Base-by-base conservation (phyloP, 2,113 vertebrate species). In the Ceyx melanurus region DNA sequence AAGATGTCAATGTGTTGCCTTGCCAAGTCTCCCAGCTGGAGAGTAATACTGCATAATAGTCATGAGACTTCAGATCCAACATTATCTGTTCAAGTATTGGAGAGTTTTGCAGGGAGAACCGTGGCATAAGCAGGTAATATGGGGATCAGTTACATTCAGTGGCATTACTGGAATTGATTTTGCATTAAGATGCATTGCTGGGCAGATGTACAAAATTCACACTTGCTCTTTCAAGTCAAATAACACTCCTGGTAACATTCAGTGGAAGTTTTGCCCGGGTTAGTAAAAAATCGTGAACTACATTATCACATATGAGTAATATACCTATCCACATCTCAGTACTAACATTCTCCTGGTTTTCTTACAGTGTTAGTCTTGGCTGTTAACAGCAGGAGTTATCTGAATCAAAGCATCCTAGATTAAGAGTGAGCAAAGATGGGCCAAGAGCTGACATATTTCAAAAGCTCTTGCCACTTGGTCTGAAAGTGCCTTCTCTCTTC, bases 1-100 rank as follows among this genome's bases (percentile, higher is more conserved):
- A 92, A 96, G 92, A 91, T 86, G 92, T 92, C 88, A 91, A 13
- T 31, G 70, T 73, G 57, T 88, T 91, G 79, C 61, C 54, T 88
- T 86, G 84, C 92, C 89, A 93, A 90, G 89, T 86, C 86, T 93
- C 81, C 81, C 84, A 96, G 95, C 81, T 96, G 92, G 94, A 87
- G 67, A 91, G 62, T 70, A 89, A 82, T 87, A 43, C 53, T 81
- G 62, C 21, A 60, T 80, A 86, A 90, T 50, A 85, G 78, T 90
- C 35, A 33, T 46, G 50, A 76, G 84, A 54, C 50, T 88, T 51
- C n/a, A 76, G 29, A 67, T 87, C 25, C 82, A 92, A 4, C 6
- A 3, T 57, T 81, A 89, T 53, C 85, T 57, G 62, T 73, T 87
- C 68, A 90, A 79, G 43, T 21, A 61, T 53, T 85, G 21, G 54